A percentile compares a stretch with the other conserved stretches of the same genome.
Evolutionary conservation across 2,888 invertebrate genomes (phyloP).

Genomic region (Quadriops clusia): DNA sequence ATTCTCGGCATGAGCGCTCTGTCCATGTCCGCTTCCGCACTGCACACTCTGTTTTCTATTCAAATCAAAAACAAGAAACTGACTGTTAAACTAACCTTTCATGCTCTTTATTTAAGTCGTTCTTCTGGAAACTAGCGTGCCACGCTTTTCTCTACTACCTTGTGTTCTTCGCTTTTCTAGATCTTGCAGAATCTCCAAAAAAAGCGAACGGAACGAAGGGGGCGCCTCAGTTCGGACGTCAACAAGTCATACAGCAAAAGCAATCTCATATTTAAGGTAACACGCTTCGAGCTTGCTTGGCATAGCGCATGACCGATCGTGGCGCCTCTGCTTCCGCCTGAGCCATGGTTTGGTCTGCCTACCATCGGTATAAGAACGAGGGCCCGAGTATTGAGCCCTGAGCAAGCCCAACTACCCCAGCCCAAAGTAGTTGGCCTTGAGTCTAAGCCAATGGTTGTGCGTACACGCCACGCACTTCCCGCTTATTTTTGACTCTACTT

Average conservation of each 20-base stretch:
- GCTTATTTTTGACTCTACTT: background rate
- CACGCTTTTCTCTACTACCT: conserved; percentile 59
- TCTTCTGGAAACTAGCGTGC: conserved; percentile 34
- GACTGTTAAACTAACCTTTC: conserved; percentile 15
- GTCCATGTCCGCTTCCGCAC: conserved; percentile 24
- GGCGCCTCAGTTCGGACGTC: conserved; percentile 89
- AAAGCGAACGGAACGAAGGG: conserved; percentile 96
- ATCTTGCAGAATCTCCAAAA: conserved; percentile 98
- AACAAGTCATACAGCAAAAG: conserved; percentile 91
- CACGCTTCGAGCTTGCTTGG: conserved; percentile 42
- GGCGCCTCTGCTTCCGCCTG: conserved; percentile 36
- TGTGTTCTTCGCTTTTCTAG: conserved; percentile 89
- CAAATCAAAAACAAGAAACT: background rate
- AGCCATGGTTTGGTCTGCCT: conserved; percentile 9
- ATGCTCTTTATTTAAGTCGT: conserved; percentile 31
- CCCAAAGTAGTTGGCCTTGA: too few relatives aligned
- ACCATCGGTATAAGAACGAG: conserved; percentile 1
- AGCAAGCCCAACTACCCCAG: too few relatives aligned
- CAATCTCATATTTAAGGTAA: conserved; percentile 98
- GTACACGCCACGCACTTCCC: conserved; percentile 1
- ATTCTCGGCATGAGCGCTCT: too few relatives aligned
- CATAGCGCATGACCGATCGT: conserved; percentile 33
- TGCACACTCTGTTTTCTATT: conserved; percentile 12
- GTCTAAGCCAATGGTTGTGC: conserved; percentile 2
- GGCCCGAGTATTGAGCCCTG: background rate